Percentiles rank a stretch among this genome's conserved stretches.
These are phyloP conservation scores for Numenius phaeopus DNA, from an alignment of 2,797 vertebrate genomes.

Conservation along the genomic window DNA sequence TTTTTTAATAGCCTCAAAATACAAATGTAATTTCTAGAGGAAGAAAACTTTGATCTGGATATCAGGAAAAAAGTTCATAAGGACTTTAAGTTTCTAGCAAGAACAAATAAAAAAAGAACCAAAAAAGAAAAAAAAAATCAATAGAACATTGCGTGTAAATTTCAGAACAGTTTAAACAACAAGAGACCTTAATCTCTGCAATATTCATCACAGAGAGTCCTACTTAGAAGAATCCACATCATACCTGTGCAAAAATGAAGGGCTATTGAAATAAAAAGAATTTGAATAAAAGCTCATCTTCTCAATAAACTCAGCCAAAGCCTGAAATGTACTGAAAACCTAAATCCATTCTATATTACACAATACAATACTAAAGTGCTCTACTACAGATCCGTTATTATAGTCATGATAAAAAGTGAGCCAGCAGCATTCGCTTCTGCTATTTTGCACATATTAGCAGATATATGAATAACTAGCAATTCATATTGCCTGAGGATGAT, in stretches of 20 bases:
- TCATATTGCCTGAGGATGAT: background rate
- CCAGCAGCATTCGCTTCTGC: background rate
- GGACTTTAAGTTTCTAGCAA: background rate
- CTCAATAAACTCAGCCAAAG: background rate
- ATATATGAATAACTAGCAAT: background rate
- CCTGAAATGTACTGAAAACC: background rate
- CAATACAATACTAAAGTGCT: background rate
- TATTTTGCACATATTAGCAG: background rate
- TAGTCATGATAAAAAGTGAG: background rate
- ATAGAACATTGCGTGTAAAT: background rate
- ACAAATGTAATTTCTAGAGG: background rate
- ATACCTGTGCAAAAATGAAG: background rate
- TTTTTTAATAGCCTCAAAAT: background rate
- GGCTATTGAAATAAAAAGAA: background rate
- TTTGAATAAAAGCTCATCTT: background rate
- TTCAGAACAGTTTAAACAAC: background rate
- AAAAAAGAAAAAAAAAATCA: background rate
- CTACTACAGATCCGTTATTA: background rate
- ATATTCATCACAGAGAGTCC: background rate
- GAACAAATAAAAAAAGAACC: background rate
- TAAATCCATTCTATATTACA: background rate
- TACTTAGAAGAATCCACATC: background rate
- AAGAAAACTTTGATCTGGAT: background rate
- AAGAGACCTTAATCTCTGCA: background rate
- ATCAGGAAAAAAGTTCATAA: background rate